phyloP scores from a whole-genome alignment of 1,140 invertebrate species.

The Lepidurus packardi region DNA sequence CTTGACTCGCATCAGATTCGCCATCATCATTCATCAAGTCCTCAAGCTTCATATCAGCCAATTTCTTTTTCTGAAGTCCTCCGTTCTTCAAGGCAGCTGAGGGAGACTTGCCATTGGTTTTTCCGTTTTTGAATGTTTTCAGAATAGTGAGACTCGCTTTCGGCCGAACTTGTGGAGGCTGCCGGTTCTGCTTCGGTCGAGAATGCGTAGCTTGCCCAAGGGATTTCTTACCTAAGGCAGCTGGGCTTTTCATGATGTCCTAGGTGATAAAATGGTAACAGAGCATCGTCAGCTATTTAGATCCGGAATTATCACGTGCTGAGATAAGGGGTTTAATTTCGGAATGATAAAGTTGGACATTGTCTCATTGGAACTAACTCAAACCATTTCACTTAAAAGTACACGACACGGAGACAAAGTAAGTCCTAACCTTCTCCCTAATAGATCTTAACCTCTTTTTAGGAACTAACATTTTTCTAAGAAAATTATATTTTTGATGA shows the following conservation, averaged over 20 bases:
- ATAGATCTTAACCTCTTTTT: not conserved
- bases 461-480: not conserved
- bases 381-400: not conserved
- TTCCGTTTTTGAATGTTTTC: not conserved
- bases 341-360: constrained; percentile 1
- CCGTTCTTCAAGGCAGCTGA: not conserved
- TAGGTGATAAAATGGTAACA: not conserved
- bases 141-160: not conserved
- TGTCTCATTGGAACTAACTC: not conserved
- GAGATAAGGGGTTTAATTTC: not conserved
- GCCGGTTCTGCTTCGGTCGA: not conserved
- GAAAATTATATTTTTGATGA: too few species aligned
- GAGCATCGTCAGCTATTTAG: not conserved
- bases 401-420: not conserved
- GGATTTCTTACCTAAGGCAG: not conserved
- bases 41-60: constrained; percentile 3
- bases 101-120: constrained; percentile 9
- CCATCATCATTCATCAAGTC: constrained; percentile 11
- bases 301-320: not conserved
- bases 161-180: not conserved
- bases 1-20: constrained; percentile 2
- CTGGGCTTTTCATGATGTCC: not conserved
- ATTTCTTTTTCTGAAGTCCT: not conserved
- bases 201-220: not conserved
- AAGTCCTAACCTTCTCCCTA: not conserved